Base-by-base conservation (phyloP, 1,140 invertebrate species). In the Pseudomyrmex concolor region DNA sequence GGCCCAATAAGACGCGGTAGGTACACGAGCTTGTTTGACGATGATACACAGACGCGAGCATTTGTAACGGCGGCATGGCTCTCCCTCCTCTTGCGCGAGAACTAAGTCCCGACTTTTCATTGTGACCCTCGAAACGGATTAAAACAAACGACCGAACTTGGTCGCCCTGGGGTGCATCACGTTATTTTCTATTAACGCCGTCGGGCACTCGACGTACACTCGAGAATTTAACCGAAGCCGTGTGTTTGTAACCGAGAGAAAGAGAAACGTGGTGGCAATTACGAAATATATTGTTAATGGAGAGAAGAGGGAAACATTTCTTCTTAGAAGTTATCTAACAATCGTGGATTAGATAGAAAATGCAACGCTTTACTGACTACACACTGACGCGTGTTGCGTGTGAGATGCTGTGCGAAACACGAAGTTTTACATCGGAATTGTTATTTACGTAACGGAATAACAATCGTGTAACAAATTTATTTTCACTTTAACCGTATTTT, bases 31-130 rank as follows among this genome's bases (percentile, higher is more conserved):
- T 9, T 59, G 34, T 77, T 54, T 64, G 55, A 87, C 84, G 67
- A 86, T 73, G 73, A 86, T 87, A 84, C n/a, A 81, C 63, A 84
- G 60, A 81, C 60, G 64, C 54, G 62, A 60, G 43, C 45, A 9
- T 13, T 15, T 9, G 25, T 10, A 43, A 7, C 34, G 25, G 22
- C 15, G 66, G 17, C 66, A 25, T 50, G 25, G 50, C 48, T 80
- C 60, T 57, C 54, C 55, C 57, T 7, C 5, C 0, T 77, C 17
- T 62, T 34, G 19, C 22, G n/a, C 4, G 4, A 7, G 9, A 43
- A 34, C 34, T 1, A 34, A 34, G 62, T 13, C 10, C 1, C 3
- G 12, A 22, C 71, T 22, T 60, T 48, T 34, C 19, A 81, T 81
- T 43, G 19, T 22, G n/a, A 22, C 34, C 55, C 74, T 83, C 70